A percentile compares a stretch with the other conserved stretches of the same genome.
Evolutionary conservation across 2,797 vertebrate species (phyloP).

Genomic region (Tokudaia muenninki): DNA sequence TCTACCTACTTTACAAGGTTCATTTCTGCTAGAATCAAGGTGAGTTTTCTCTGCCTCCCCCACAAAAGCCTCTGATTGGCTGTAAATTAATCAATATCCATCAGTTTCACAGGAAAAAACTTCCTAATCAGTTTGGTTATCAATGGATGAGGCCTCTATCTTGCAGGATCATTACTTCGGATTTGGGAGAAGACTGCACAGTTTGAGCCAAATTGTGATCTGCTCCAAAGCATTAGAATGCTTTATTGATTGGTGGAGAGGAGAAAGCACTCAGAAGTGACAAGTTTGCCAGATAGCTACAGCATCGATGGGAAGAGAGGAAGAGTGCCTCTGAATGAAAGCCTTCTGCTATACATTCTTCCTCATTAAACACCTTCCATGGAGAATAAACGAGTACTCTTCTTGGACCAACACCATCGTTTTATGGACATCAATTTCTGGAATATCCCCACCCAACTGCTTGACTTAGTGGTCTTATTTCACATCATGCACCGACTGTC

Average conservation of each 20-base stretch:
- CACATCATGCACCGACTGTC: not conserved
- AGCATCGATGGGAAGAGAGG: not conserved
- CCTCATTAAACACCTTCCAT: conserved; percentile 31
- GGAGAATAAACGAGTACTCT: conserved; percentile 34
- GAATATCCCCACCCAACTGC: not conserved
- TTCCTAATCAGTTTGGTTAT: conserved; percentile 64
- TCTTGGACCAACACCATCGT: not conserved
- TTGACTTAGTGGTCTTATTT: not conserved
- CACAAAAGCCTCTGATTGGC: conserved; percentile 48
- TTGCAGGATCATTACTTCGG: conserved; percentile 37
- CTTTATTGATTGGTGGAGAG: conserved; percentile 24
- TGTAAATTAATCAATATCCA: conserved; percentile 64
- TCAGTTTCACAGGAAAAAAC: conserved; percentile 65
- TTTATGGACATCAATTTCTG: not conserved
- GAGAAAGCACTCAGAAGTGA: conserved; percentile 1
- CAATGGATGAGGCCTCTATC: conserved; percentile 59
- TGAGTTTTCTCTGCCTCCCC: conserved; percentile 21
- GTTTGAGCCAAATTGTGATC: conserved; percentile 4
- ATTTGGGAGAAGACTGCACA: conserved; percentile 32
- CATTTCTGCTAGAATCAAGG: conserved; percentile 12
- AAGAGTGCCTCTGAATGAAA: conserved; percentile 54
- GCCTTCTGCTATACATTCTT: not conserved
- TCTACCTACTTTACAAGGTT: conserved; percentile 44
- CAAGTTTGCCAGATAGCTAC: not conserved
- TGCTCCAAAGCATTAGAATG: not conserved